phyloP scores from a whole-genome alignment of 92 coral and sea anemone species.

The Ricordea florida region DNA sequence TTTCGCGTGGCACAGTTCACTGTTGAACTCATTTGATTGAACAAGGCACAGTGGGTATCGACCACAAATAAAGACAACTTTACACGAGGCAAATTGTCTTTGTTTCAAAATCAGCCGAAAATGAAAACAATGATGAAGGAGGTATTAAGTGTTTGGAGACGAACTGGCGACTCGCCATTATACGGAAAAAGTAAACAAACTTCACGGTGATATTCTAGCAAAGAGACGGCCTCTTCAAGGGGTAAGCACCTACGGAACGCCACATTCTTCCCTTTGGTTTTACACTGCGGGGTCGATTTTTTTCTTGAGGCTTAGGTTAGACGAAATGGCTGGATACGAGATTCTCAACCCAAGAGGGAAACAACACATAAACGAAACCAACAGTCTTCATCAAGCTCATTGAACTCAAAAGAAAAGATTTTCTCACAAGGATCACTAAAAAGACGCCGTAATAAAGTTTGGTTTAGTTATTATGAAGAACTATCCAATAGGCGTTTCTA shows the following conservation, averaged over 20 bases:
- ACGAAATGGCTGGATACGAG: background rate
- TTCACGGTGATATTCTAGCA: background rate
- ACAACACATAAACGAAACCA: constrained; percentile 7
- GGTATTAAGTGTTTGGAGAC: constrained; percentile 39
- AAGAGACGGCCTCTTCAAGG: background rate
- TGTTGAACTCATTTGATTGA: constrained; percentile 2
- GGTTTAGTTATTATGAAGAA: constrained; percentile 8
- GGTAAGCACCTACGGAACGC: background rate
- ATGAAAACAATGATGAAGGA: constrained; percentile 18
- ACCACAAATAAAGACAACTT: background rate
- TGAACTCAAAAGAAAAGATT: constrained; percentile 17
- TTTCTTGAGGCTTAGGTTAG: no score
- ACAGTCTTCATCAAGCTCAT: constrained; percentile 15
- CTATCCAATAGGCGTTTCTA: constrained; percentile 38
- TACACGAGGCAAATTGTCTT: background rate
- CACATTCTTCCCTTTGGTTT: background rate
- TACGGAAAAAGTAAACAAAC: constrained; percentile 29
- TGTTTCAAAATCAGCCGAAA: constrained; percentile 1
- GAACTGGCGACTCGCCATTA: constrained; percentile 24
- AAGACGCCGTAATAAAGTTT: constrained; percentile 11
- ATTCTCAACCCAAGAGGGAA: background rate
- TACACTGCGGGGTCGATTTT: no score
- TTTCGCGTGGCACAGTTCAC: background rate
- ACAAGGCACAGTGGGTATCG: background rate
- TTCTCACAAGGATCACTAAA: constrained; percentile 11